phyloP scores from a whole-genome alignment of 2,797 vertebrate species.

The Anas bahamensis region DNA sequence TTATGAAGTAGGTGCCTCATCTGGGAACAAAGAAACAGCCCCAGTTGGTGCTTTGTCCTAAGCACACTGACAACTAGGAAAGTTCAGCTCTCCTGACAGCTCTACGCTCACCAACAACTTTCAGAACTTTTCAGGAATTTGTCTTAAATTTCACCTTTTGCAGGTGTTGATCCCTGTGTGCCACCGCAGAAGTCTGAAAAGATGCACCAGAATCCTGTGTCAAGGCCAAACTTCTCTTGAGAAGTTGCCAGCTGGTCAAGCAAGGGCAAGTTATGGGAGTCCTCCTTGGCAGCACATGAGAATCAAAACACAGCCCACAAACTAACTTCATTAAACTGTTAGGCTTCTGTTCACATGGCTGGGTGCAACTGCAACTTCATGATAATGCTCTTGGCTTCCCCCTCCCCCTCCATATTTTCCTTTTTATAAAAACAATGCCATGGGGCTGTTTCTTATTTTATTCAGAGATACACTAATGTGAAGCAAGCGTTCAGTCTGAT shows the following conservation, averaged over 20 bases:
- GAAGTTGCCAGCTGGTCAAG: background rate
- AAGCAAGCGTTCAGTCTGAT: slow-evolving; percentile 11
- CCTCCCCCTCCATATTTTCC: background rate
- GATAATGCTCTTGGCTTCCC: background rate
- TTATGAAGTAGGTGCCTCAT: background rate
- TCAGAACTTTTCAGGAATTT: background rate
- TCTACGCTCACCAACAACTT: background rate
- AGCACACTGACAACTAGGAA: background rate
- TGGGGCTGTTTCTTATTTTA: slow-evolving; percentile 8
- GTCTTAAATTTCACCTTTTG: background rate
- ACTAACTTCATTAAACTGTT: slow-evolving; percentile 54
- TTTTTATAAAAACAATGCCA: slow-evolving; percentile 33
- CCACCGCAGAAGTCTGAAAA: background rate
- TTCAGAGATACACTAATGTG: slow-evolving; percentile 37
- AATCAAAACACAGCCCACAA: background rate
- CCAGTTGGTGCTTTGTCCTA: background rate
- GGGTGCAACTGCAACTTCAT: background rate
- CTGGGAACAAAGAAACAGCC: background rate
- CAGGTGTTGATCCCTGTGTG: background rate
- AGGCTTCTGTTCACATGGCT: slow-evolving; percentile 44
- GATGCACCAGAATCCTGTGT: background rate
- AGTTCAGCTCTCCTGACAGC: background rate
- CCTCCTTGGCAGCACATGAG: background rate
- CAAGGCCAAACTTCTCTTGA: slow-evolving; percentile 4
- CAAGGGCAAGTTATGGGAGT: background rate